A percentile compares a stretch with the other conserved stretches of the same genome.
These are phyloP conservation scores for Diglossa cyanea DNA, from an alignment of 2,797 vertebrate species.

Conservation along the genomic window DNA sequence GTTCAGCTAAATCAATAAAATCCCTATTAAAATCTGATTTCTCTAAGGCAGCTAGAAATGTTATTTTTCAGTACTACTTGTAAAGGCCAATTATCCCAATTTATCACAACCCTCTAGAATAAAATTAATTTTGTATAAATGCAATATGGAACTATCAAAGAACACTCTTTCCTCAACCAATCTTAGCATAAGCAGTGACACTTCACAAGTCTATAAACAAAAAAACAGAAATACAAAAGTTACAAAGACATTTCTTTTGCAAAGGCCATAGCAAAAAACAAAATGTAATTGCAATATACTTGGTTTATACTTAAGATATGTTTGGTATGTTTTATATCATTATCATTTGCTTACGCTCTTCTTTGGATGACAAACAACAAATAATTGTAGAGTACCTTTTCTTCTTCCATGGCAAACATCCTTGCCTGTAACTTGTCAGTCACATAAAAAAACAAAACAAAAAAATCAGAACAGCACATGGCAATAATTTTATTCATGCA, in stretches of 20 bases:
- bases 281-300: background rate
- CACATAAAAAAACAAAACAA: background rate
- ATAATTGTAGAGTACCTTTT: slow-evolving; percentile 82
- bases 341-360: background rate
- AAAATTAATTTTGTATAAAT: background rate
- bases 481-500: background rate
- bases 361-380: background rate
- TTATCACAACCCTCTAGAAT: background rate
- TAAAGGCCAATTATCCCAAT: background rate
- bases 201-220: background rate
- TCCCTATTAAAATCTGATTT: background rate
- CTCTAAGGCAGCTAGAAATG: background rate
- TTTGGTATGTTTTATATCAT: background rate
- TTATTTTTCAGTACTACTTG: background rate
- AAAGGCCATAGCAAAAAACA: background rate
- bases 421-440: slow-evolving; percentile 84
- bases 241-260: background rate
- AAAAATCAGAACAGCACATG: background rate
- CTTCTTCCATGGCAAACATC: slow-evolving; percentile 84
- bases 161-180: background rate
- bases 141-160: background rate
- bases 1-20: background rate
- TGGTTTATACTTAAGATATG: background rate
- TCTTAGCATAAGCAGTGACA: background rate
- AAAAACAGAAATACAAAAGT: background rate